Base-by-base conservation (phyloP, 2,113 vertebrate genomes). In the Hiodon alosoides region DNA sequence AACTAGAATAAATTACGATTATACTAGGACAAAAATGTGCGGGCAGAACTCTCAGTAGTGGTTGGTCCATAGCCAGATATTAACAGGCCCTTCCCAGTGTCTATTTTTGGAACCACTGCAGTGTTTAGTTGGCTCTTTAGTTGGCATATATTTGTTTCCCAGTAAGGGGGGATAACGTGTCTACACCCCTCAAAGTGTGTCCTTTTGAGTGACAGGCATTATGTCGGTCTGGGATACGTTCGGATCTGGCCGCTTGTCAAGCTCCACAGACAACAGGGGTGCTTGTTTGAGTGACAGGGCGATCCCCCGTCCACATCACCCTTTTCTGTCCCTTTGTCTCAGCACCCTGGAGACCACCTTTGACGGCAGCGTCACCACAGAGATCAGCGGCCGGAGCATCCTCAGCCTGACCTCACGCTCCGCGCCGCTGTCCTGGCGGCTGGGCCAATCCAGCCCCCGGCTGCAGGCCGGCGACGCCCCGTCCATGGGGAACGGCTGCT, bases 301-400 rank as follows among this genome's bases (percentile, higher is more conserved):
- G n/a, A 1, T 59, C 57, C n/a, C 11, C 17, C 31, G 53, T 47
- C 54, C 13, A 0, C 17, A 2, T 77, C 9, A 66, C 6, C 67
- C 57, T 64, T 4, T 31, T 4, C n/a, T 31, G 31, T 31, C 61
- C 17, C 76, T 3, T 14, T 67, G n/a, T 75, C 77, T 14, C 50
- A 99, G 97, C 90, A 95, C 95, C 0, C 78, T 99, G 90, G 97
- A 99, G 85, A 98, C 97, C 2, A 98, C 96, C 0, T 98, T 99
- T 5, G 97, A 98, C 75, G 90, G 91, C 83, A 92, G 82, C 0
- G 91, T 97, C 83, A 98, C 96, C 60, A 97, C 96, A 0, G 96
- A 98, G 87, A 90, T 94, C 73, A 96, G 88, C 0, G 83, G 95
- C 4, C 94, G 96, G 61, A 93, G 94, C 76, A 93, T 98, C 84